These are phyloP conservation scores for Etheostoma spectabile DNA, from an alignment of 2,113 vertebrate genomes.

Conservation along the genomic window DNA sequence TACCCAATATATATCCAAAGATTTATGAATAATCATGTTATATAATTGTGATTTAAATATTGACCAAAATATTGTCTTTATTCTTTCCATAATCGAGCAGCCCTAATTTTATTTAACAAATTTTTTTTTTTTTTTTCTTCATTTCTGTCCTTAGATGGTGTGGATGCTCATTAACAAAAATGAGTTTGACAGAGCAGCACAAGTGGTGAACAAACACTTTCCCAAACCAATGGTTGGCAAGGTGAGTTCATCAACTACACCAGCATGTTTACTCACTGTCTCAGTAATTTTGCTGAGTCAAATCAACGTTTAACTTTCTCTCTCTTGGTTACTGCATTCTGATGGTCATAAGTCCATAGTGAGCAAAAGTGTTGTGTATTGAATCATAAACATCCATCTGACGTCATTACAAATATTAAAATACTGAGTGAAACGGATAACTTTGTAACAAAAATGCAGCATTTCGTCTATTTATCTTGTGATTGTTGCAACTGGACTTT, in stretches of 20 bases:
- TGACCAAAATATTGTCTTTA: no score
- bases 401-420: not conserved
- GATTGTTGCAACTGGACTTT: not conserved
- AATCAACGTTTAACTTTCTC: not conserved
- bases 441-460: not conserved
- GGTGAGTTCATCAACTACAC: slow-evolving; percentile 78
- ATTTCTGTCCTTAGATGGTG: slow-evolving; percentile 84
- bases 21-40: no score
- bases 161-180: slow-evolving; percentile 87
- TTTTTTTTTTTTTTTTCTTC: slow-evolving; percentile 29
- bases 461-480: not conserved
- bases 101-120: not conserved
- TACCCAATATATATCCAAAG: no score
- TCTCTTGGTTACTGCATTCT: not conserved
- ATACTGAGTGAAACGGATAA: not conserved
- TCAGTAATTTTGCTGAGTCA: not conserved
- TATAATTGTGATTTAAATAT: no score
- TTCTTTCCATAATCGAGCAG: no score
- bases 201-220: slow-evolving; percentile 85
- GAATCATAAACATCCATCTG: not conserved
- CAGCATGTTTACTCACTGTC: not conserved
- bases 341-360: not conserved
- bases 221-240: slow-evolving; percentile 81
- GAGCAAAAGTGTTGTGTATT: not conserved
- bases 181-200: slow-evolving; percentile 87